Evolutionary conservation across 1,140 invertebrate genomes (phyloP).

Genomic region (Rhynchophorus ferrugineus): DNA sequence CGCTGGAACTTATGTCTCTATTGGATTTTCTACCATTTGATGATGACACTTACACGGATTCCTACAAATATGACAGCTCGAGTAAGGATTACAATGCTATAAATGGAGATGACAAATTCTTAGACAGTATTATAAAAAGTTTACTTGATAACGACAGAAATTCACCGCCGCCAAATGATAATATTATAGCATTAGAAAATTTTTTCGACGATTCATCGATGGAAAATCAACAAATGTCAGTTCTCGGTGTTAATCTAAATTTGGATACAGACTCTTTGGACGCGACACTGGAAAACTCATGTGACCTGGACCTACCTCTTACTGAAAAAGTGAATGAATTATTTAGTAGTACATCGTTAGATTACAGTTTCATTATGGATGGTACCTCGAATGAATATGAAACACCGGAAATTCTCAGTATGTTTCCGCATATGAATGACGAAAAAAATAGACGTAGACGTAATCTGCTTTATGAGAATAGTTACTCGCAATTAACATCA

Average conservation of each 20-base stretch:
- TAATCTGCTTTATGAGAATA: constrained; percentile 35
- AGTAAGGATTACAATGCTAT: constrained; percentile 13
- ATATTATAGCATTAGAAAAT: constrained; percentile 14
- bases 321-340: constrained; percentile 20
- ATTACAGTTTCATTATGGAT: constrained; percentile 18
- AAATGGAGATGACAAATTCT: constrained; percentile 26
- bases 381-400: constrained; percentile 6
- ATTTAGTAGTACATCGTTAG: constrained; percentile 12
- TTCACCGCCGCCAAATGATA: constrained; percentile 7
- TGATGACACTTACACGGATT: constrained; percentile 15
- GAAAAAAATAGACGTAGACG: constrained; percentile 36
- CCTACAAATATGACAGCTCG: not conserved
- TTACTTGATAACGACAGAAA: constrained; percentile 17
- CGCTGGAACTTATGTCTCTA: constrained; percentile 11
- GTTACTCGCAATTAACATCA: constrained; percentile 8
- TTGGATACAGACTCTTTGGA: constrained; percentile 17
- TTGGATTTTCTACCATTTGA: constrained; percentile 23
- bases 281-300: constrained; percentile 8
- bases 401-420: constrained; percentile 27
- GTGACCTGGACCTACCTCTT: constrained; percentile 18
- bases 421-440: constrained; percentile 38
- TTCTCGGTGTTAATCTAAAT: constrained; percentile 31
- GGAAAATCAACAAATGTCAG: constrained; percentile 25
- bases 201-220: constrained; percentile 17
- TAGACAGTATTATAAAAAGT: constrained; percentile 26